phyloP scores from a whole-genome alignment of 2,797 vertebrate species.

The Tokudaia tokunoshimensis region DNA sequence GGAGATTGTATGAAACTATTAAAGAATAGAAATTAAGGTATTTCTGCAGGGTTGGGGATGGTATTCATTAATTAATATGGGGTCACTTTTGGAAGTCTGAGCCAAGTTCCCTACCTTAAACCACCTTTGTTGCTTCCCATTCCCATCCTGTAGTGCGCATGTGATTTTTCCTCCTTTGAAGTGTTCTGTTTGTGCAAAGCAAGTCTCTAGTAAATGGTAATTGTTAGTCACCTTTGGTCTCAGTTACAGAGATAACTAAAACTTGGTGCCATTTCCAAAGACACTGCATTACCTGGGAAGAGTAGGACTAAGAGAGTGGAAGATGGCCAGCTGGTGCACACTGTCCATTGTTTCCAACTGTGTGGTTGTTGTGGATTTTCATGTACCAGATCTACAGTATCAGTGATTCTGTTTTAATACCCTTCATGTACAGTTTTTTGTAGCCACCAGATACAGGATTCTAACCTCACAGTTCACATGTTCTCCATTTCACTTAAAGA shows the following conservation, averaged over 20 bases:
- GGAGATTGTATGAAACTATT: neutral
- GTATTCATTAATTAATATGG: neutral
- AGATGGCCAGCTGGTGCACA: neutral
- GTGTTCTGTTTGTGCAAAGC: conserved; percentile 1
- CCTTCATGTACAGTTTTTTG: neutral
- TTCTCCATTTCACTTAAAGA: conserved; percentile 33
- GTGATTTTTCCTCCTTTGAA: neutral
- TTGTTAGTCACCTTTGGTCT: neutral
- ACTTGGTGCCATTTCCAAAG: conserved; percentile 36
- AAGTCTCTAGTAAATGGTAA: conserved; percentile 31
- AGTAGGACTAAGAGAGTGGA: neutral
- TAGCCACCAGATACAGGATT: neutral
- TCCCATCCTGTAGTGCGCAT: too few relatives aligned
- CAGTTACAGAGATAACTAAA: conserved; percentile 35
- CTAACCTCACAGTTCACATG: neutral
- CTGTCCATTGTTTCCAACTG: neutral
- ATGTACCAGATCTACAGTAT: neutral
- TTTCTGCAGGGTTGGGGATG: neutral
- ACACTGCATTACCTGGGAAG: neutral
- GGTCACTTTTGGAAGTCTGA: conserved; percentile 3
- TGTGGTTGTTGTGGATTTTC: neutral
- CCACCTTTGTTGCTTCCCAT: neutral
- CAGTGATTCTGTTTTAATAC: neutral
- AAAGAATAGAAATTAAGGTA: neutral
- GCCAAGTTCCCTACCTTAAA: neutral